Evolutionary conservation across 2,888 invertebrate species (phyloP).

Genomic region (Drosophila anceps): DNA sequence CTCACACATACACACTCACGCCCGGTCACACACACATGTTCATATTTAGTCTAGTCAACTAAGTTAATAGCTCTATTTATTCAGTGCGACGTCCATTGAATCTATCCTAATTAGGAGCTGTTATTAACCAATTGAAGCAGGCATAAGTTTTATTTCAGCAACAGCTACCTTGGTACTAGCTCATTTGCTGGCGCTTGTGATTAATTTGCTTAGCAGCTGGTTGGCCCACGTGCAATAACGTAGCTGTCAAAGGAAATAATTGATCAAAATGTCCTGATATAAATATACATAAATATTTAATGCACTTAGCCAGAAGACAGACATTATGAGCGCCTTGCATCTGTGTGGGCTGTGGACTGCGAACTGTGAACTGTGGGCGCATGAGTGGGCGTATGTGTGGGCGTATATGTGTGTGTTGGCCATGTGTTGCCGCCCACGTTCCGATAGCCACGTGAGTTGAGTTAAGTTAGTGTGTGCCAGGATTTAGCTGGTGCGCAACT

Average conservation of each 20-base stretch:
- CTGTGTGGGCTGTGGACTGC: not conserved
- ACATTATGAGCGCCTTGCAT: constrained; percentile 4
- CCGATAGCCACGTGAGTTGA: constrained; percentile 9
- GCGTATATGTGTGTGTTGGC: constrained; percentile 12
- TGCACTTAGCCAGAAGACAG: constrained; percentile 19
- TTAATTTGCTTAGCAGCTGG: constrained; percentile 49
- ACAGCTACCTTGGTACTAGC: not conserved
- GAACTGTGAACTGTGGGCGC: not conserved
- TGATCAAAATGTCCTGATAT: constrained; percentile 60
- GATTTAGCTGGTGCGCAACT: constrained; percentile 16
- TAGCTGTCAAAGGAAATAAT: constrained; percentile 60
- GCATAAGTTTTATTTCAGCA: not conserved
- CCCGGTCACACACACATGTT: not conserved
- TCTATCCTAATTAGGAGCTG: not conserved
- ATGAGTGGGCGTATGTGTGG: not conserved
- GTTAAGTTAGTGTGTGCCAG: constrained; percentile 1
- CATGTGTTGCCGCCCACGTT: constrained; percentile 22
- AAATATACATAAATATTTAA: constrained; percentile 58
- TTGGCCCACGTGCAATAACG: constrained; percentile 22
- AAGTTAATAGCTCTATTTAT: not conserved
- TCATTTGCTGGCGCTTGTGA: constrained; percentile 28
- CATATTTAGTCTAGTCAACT: not conserved
- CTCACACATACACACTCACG: not conserved
- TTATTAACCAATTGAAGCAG: constrained; percentile 16
- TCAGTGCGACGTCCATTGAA: no score